Percentiles rank a stretch among this genome's conserved stretches.
Conservation (phyloP, 2,888 invertebrate species). For the Oasisia sp. region DNA sequence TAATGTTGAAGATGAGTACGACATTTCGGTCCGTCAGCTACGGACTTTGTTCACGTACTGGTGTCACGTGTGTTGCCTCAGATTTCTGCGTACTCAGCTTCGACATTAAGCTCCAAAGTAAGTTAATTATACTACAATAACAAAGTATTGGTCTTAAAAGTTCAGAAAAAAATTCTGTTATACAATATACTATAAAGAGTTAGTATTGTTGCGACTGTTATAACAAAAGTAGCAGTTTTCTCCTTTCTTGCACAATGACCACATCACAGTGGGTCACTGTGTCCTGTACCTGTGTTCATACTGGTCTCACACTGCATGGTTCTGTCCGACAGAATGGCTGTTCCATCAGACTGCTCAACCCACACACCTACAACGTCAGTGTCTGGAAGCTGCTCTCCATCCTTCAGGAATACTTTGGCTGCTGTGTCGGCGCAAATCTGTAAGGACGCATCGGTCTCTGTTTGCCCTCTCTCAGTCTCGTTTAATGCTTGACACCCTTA, state of each 20-base stretch:
- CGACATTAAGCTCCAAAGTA: no score
- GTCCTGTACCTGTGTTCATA: not conserved
- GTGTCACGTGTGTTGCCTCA: no score
- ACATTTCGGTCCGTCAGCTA: no score
- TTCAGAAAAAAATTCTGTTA: no score
- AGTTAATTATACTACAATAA: no score
- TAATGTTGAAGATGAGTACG: no score
- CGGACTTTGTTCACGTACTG: no score
- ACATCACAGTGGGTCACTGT: not conserved
- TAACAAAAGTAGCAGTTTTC: not conserved
- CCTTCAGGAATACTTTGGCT: constrained; percentile 91
- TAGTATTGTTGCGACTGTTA: no score
- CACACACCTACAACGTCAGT: constrained; percentile 80
- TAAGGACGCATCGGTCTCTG: constrained; percentile 51
- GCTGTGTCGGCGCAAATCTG: constrained; percentile 94
- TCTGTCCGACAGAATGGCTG: constrained; percentile 77
- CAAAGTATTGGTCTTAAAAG: no score
- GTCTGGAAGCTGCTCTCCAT: constrained; percentile 74
- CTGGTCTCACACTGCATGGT: not conserved
- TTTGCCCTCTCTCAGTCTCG: not conserved
- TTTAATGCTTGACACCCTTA: not conserved
- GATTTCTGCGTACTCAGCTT: no score
- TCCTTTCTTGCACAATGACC: not conserved
- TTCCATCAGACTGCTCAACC: constrained; percentile 89
- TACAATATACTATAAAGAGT: no score